Percentiles rank a stretch among this genome's conserved stretches.
These are phyloP conservation scores for Peromyscus eremicus DNA, from an alignment of 2,797 vertebrate species.

Conservation along the genomic window DNA sequence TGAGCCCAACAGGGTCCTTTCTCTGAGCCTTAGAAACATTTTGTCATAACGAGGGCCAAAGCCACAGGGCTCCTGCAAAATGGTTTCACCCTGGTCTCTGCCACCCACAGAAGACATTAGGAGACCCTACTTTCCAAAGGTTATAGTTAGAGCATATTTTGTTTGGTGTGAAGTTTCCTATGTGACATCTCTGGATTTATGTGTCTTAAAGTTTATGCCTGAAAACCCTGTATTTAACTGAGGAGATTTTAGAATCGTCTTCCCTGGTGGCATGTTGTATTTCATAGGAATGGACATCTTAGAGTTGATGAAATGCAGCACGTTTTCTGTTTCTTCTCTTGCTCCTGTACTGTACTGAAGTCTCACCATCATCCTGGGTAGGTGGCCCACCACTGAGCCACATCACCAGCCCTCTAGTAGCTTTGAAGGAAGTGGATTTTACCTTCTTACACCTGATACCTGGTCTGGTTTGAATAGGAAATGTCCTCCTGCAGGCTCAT, in stretches of 20 bases:
- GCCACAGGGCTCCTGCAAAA: too few relatives aligned
- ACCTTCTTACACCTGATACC: background rate
- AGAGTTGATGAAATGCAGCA: background rate
- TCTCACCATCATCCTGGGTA: background rate
- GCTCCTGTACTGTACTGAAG: background rate
- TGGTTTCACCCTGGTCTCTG: too few relatives aligned
- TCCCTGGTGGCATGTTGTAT: background rate
- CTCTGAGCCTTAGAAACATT: too few relatives aligned
- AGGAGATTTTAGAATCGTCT: background rate
- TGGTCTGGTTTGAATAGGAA: background rate
- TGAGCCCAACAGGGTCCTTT: too few relatives aligned
- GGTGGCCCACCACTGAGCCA: background rate
- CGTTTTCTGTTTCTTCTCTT: background rate
- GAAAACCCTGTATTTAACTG: background rate
- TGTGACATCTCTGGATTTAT: conserved; percentile 25
- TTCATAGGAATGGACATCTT: background rate
- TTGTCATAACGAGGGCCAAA: too few relatives aligned
- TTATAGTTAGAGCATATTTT: background rate
- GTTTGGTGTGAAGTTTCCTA: background rate
- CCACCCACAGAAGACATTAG: too few relatives aligned
- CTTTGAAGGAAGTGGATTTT: conserved; percentile 36
- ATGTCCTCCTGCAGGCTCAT: background rate
- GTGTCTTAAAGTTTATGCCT: conserved; percentile 4
- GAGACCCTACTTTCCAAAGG: background rate
- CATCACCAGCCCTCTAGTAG: background rate